A percentile compares a stretch with the other conserved stretches of the same genome.
Evolutionary conservation across 2,797 vertebrate species (phyloP).

Genomic region (Notolepis coatsorum): DNA sequence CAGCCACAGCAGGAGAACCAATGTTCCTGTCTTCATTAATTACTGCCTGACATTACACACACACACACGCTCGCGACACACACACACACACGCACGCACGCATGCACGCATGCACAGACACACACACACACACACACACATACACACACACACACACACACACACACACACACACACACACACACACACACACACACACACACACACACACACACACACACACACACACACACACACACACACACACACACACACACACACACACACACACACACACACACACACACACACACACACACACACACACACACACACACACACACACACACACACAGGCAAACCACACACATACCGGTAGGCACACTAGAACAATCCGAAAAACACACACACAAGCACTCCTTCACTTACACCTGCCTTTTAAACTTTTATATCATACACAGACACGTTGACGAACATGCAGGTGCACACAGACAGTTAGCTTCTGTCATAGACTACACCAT

Average conservation of each 20-base stretch:
- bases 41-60: slow-evolving; percentile 58
- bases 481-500: too few species aligned
- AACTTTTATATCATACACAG: too few species aligned
- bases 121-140: slow-evolving; percentile 1
- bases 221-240: background rate
- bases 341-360: too few species aligned
- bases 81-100: slow-evolving; percentile 24
- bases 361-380: too few species aligned
- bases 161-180: background rate
- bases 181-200: slow-evolving; percentile 12
- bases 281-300: background rate
- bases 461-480: too few species aligned
- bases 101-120: slow-evolving; percentile 30
- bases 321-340: background rate
- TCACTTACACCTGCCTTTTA: slow-evolving; percentile 55
- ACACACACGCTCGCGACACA: slow-evolving; percentile 13
- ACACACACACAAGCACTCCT: too few species aligned
- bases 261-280: slow-evolving; percentile 11
- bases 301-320: background rate
- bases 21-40: slow-evolving; percentile 77
- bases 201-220: background rate
- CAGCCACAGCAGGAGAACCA: slow-evolving; percentile 57
- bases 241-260: background rate
- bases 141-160: background rate
- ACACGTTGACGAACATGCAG: too few species aligned